Percentiles rank a stretch among this genome's conserved stretches.
phyloP scores from a whole-genome alignment of 2,113 vertebrate species.

The Pantherophis guttatus region DNA sequence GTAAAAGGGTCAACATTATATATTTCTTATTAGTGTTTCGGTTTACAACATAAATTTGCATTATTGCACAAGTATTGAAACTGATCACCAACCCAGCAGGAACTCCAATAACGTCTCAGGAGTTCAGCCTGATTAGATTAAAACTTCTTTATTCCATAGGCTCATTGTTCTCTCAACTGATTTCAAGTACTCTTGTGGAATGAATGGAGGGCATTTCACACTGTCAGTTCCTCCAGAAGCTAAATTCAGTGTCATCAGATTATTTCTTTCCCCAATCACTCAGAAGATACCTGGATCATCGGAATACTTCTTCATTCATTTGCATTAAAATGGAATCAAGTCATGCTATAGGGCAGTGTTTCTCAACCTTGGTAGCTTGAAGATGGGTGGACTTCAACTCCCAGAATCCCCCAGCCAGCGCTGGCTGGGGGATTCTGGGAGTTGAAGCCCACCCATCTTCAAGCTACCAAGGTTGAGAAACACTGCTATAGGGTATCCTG shows the following conservation, averaged over 20 bases:
- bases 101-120: neutral
- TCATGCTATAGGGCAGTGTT: neutral
- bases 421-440: too few species aligned
- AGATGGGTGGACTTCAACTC: too few species aligned
- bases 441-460: too few species aligned
- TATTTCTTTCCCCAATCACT: neutral
- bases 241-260: neutral
- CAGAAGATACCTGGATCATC: neutral
- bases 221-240: neutral
- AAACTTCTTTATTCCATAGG: neutral
- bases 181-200: neutral
- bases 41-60: neutral
- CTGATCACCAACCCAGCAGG: neutral
- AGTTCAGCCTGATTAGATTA: neutral
- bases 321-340: neutral
- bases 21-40: neutral
- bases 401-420: too few species aligned
- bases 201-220: neutral
- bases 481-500: too few species aligned
- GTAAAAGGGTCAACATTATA: neutral
- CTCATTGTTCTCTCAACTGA: neutral
- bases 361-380: too few species aligned
- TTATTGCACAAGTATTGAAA: neutral
- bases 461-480: too few species aligned
- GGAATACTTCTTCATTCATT: neutral